Evolutionary conservation across 2,888 invertebrate genomes (phyloP).

Genomic region (Folsomia candida): DNA sequence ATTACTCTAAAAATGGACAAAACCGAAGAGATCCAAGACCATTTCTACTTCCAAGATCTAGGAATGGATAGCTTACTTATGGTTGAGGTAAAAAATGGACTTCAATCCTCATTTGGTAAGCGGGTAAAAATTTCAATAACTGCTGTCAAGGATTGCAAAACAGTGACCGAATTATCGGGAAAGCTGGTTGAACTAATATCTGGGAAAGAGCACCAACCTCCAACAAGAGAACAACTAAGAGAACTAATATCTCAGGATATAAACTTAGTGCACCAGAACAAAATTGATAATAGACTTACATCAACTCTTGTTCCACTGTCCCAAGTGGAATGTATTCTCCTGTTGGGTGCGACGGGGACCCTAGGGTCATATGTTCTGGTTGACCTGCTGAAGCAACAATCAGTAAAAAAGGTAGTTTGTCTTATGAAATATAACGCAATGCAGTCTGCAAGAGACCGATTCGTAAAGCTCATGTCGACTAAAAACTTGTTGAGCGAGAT

Average conservation of each 20-base stretch:
- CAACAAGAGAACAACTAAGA: not conserved
- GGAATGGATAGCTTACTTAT: slow-evolving; percentile 35
- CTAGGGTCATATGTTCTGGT: slow-evolving; percentile 27
- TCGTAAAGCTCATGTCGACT: not conserved
- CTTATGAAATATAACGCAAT: slow-evolving; percentile 15
- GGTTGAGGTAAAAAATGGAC: slow-evolving; percentile 30
- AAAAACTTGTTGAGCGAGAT: slow-evolving; percentile 8
- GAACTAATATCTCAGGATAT: slow-evolving; percentile 9
- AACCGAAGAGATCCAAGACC: slow-evolving; percentile 23
- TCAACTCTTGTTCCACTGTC: not conserved
- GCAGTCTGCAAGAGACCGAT: not conserved
- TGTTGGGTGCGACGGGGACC: slow-evolving; percentile 28
- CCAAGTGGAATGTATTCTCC: slow-evolving; percentile 13
- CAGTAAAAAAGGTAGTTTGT: slow-evolving; percentile 21
- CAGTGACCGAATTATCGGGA: not conserved
- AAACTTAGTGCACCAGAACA: slow-evolving; percentile 14
- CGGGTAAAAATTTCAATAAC: slow-evolving; percentile 19
- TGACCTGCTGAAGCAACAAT: not conserved
- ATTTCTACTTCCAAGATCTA: slow-evolving; percentile 14
- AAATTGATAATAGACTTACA: not conserved
- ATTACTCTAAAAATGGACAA: slow-evolving; percentile 23
- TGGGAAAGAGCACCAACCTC: slow-evolving; percentile 1
- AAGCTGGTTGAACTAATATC: slow-evolving; percentile 22
- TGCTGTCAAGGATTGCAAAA: slow-evolving; percentile 32
- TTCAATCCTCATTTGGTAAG: slow-evolving; percentile 26